Percentiles rank a stretch among this genome's conserved stretches.
Evolutionary conservation across 2,888 invertebrate genomes (phyloP).

Genomic region (Nomada fucata): DNA sequence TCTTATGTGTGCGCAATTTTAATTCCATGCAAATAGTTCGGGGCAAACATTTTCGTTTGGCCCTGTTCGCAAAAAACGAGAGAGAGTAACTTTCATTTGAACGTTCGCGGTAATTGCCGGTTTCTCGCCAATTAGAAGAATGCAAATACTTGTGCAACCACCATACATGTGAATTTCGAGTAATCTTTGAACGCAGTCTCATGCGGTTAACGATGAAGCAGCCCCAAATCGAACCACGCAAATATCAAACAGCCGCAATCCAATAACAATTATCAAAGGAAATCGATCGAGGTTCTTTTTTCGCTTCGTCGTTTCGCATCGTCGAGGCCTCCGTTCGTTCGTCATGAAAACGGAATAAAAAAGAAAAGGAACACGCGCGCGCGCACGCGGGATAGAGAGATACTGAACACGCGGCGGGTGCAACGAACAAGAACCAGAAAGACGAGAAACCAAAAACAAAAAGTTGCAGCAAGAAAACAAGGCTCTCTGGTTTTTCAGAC

Average conservation of each 20-base stretch:
- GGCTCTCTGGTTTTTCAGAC: constrained; percentile 58
- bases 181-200: constrained; percentile 28
- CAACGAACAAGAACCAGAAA: constrained; percentile 49
- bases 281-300: constrained; percentile 47
- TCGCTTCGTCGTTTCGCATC: constrained; percentile 60
- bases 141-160: no score
- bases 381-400: background rate
- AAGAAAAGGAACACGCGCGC: background rate
- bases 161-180: background rate
- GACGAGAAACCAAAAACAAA: background rate
- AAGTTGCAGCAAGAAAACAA: constrained; percentile 58
- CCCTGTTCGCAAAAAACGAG: no score
- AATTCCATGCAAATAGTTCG: no score
- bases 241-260: constrained; percentile 36
- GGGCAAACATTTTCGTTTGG: no score
- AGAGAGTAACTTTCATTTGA: no score
- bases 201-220: constrained; percentile 61
- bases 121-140: no score
- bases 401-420: constrained; percentile 48
- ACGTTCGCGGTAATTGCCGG: no score
- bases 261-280: constrained; percentile 36
- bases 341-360: constrained; percentile 28
- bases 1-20: no score
- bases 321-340: constrained; percentile 58
- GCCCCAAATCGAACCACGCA: constrained; percentile 42